Evolutionary conservation across 1,140 invertebrate species (phyloP).

Genomic region (Globodera rostochiensis): DNA sequence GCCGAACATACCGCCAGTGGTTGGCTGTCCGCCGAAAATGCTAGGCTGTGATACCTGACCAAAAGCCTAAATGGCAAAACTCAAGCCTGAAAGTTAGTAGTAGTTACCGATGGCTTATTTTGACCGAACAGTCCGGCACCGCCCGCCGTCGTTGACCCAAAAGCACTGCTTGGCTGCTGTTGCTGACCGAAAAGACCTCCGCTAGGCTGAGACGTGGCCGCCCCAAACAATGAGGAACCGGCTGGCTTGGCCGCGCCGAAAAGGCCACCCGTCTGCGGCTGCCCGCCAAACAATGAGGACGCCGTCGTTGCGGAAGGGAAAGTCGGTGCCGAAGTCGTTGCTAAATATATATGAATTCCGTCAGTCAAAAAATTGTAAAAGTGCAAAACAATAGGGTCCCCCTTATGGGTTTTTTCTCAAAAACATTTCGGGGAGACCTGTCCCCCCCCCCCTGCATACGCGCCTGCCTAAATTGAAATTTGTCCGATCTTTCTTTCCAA

Average conservation of each 20-base stretch:
- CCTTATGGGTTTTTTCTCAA: too few relatives aligned
- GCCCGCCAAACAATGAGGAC: conserved; percentile 21
- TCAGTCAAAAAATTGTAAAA: too few relatives aligned
- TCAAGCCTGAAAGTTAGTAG: background rate
- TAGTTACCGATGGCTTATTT: conserved; percentile 9
- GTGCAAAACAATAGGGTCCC: too few relatives aligned
- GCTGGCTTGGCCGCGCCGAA: conserved; percentile 15
- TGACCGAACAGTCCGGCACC: conserved; percentile 4
- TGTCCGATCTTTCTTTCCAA: too few relatives aligned
- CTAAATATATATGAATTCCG: background rate
- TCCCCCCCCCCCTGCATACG: too few relatives aligned
- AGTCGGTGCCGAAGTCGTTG: background rate
- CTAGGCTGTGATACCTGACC: conserved; percentile 21
- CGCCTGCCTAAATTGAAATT: too few relatives aligned
- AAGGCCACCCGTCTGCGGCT: background rate
- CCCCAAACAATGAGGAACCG: conserved; percentile 4
- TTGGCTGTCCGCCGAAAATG: conserved; percentile 15
- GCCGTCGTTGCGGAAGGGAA: conserved; percentile 17
- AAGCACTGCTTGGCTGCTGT: background rate
- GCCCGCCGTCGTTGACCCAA: conserved; percentile 1
- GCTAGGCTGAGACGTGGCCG: background rate
- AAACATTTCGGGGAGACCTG: too few relatives aligned
- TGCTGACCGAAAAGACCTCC: conserved; percentile 4
- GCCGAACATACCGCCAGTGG: conserved; percentile 12
- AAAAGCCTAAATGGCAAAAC: conserved; percentile 9